These are phyloP conservation scores for Cydia pomonella DNA, from an alignment of 1,140 invertebrate genomes.

Conservation along the genomic window DNA sequence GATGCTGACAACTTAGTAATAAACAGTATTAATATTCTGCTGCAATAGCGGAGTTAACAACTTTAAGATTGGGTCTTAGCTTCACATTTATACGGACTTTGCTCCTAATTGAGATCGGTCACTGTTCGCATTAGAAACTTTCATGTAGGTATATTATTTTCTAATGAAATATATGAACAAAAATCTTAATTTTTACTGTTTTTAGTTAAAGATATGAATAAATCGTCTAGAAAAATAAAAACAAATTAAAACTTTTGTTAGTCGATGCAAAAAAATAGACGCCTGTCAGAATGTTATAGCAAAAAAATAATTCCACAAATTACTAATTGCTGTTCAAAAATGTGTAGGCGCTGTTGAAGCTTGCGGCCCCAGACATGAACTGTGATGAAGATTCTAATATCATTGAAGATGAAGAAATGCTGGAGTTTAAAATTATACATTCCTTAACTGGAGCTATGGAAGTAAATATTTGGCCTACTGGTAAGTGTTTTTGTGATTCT, in stretches of 20 bases:
- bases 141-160: not conserved
- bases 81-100: constrained; percentile 6
- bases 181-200: too few relatives aligned
- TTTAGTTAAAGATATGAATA: too few relatives aligned
- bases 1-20: constrained; percentile 1
- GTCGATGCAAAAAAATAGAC: not conserved
- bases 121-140: not conserved
- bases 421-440: constrained; percentile 62
- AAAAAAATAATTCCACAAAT: not conserved
- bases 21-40: constrained; percentile 24
- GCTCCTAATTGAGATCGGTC: constrained; percentile 5
- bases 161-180: too few relatives aligned
- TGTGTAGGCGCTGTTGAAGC: constrained; percentile 67
- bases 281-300: not conserved
- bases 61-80: constrained; percentile 28
- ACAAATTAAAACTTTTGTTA: not conserved
- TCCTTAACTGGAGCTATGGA: constrained; percentile 61
- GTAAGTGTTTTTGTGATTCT: constrained; percentile 38
- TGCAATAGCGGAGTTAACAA: not conserved
- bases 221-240: too few relatives aligned
- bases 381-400: constrained; percentile 53
- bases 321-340: constrained; percentile 64
- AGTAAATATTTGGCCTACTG: constrained; percentile 46
- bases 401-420: constrained; percentile 56
- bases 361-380: constrained; percentile 69